Evolutionary conservation across 2,888 invertebrate species (phyloP).

Genomic region (Nesidiocoris tenuis): DNA sequence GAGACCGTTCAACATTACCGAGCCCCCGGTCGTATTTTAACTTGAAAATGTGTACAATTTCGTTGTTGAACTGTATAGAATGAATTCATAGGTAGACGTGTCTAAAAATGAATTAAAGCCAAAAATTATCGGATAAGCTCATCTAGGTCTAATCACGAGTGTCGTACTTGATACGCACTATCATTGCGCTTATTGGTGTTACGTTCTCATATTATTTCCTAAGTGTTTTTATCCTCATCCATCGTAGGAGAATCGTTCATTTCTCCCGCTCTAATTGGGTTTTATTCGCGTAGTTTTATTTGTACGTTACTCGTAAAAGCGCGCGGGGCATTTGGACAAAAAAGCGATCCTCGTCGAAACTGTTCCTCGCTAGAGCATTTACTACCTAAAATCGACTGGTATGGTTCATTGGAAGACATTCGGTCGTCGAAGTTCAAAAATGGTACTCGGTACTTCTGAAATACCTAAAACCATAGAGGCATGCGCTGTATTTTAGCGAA

Average conservation of each 20-base stretch:
- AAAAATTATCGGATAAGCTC: conserved; percentile 36
- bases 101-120: conserved; percentile 33
- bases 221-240: neutral
- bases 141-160: conserved; percentile 21
- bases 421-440: no score
- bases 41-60: conserved; percentile 23
- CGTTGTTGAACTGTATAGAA: conserved; percentile 26
- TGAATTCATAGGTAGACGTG: conserved; percentile 22
- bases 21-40: neutral
- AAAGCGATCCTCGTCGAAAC: no score
- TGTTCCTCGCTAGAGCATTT: no score
- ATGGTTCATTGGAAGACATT: no score
- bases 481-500: no score
- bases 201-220: neutral
- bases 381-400: no score
- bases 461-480: no score
- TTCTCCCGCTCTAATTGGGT: neutral
- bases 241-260: neutral
- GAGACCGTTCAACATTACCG: no score
- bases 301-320: neutral
- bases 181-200: conserved; percentile 30
- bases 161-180: neutral
- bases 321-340: no score
- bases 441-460: no score
- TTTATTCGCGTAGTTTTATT: neutral